phyloP scores from a whole-genome alignment of 2,888 invertebrate species.

The Marasmarcha lunaedactyla region DNA sequence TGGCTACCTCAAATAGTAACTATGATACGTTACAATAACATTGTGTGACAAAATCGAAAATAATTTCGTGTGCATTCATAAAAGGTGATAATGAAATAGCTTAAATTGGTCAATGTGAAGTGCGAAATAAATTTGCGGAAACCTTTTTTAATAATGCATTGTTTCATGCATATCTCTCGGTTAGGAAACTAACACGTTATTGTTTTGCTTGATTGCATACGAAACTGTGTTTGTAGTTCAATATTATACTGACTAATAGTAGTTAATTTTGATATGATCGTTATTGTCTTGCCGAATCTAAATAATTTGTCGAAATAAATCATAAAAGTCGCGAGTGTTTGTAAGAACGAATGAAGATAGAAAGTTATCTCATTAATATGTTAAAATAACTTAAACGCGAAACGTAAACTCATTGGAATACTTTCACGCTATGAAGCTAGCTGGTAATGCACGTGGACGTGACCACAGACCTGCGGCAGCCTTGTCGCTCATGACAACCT shows the following conservation, averaged over 20 bases:
- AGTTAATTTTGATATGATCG: too few relatives aligned
- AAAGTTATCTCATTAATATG: constrained; percentile 61
- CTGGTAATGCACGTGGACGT: constrained; percentile 52
- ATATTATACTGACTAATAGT: too few relatives aligned
- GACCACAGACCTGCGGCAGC: constrained; percentile 36
- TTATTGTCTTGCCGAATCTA: too few relatives aligned
- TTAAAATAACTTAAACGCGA: constrained; percentile 53
- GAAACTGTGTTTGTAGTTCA: constrained; percentile 9
- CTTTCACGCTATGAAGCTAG: constrained; percentile 49
- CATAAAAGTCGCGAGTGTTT: too few relatives aligned
- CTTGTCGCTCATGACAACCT: constrained; percentile 38
- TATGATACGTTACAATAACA: too few relatives aligned
- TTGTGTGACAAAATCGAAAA: too few relatives aligned
- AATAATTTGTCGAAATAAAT: too few relatives aligned
- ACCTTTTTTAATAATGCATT: neutral
- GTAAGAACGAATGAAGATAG: constrained; percentile 26
- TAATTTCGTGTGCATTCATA: too few relatives aligned
- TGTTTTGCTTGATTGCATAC: constrained; percentile 24
- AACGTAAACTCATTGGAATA: constrained; percentile 51
- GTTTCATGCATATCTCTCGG: constrained; percentile 8
- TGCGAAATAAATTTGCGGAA: neutral
- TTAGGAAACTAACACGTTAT: constrained; percentile 23
- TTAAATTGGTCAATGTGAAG: too few relatives aligned
- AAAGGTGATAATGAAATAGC: too few relatives aligned
- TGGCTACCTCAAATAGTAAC: too few relatives aligned